Base-by-base conservation (phyloP, 2,797 vertebrate genomes). In the Microcaecilia unicolor region DNA sequence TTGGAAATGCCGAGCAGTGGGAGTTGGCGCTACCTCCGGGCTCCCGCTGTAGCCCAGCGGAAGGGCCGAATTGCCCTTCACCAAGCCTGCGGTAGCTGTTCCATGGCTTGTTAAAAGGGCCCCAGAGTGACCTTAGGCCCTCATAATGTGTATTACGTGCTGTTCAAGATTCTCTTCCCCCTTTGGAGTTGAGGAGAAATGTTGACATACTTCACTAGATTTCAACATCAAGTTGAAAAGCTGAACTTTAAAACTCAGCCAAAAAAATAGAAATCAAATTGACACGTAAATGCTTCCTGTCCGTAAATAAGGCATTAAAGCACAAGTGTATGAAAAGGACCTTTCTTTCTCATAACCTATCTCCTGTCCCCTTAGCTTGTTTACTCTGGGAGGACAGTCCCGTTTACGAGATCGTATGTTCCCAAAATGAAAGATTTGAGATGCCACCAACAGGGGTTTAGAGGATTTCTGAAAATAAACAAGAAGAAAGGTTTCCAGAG, bases 381-480 rank as follows among this genome's bases (percentile, higher is more conserved):
- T 74, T 74, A 63, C 70, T 74, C 61, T 48, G 48, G 38, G 39
- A 10, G 21, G 53, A 55, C 59, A 30, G 15, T 52, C 25, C 32
- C 31, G 52, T 29, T 59, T 25, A 14, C 56, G 55, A 51, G 28
- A 54, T 58, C 47, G 29, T 31, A 42, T n/a, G 53, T 79, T 78
- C 65, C 64, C 72, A 71, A 59, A 76, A 40, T 55, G 55, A 51
- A 51, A n/a, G 71, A 55, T 51, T 58, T 49, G 50, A 38, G 48
- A 32, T 28, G 39, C 29, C 46, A 39, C 29, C 63, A 55, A 44
- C 25, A 51, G 22, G 55, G 47, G 47, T 45, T 51, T 45, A 54
- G 28, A 31, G 12, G 8, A 34, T 24, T 54, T 50, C 37, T 59
- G 47, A 45, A 41, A n/a, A 31, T 29, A 3, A 29, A 56, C 37